Evolutionary conservation across 2,888 invertebrate genomes (phyloP), one percentile per base, ranked within the genome.

Genomic region (Merodon equestris): DNA sequence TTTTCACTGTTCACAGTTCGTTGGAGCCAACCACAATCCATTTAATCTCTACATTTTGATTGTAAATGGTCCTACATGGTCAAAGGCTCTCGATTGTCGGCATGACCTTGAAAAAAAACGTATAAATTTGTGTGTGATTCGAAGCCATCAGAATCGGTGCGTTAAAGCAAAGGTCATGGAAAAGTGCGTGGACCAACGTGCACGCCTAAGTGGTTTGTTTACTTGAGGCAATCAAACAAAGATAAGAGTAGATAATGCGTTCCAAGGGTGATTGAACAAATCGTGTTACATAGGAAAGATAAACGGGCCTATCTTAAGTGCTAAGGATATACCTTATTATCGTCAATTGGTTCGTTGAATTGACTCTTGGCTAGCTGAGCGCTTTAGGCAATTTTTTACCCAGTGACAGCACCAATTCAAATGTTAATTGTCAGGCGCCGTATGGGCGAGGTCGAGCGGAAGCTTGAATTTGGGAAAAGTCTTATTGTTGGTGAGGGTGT

Each of bases 281-380:
- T 7, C 7, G 27, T 27, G 7, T 27, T 27, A 27, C n/a, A 27
- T 27, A 27, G 27, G 27, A 27, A 7, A 27, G 2, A 4, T 27
- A 27, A 27, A 27, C 27, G 27, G 7, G 27, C 27, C 27, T 27
- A 27, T 27, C 27, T 27, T 42, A 13, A 42, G 13, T 42, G 13
- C 9, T 12, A 36, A 71, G 71, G 71, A 71, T 71, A 71, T 71
- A n/a, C 56, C 50, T 44, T 19, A 71, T 71, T 71, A 71, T 18
- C 44, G 13, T 71, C 71, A 71, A 71, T 71, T 71, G 56, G 14
- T 14, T 7, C 10, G 19, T 50, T 71, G 54, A 63, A 71, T 63
- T 61, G 48, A n/a, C 47, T 27, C 27, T 27, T 4, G 27, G 27
- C 27, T 27, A 27, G 27, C 2, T 27, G 7, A 27, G 27, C 7